Evolutionary conservation across 2,113 vertebrate genomes (phyloP).

Genomic region (Garra rufa): DNA sequence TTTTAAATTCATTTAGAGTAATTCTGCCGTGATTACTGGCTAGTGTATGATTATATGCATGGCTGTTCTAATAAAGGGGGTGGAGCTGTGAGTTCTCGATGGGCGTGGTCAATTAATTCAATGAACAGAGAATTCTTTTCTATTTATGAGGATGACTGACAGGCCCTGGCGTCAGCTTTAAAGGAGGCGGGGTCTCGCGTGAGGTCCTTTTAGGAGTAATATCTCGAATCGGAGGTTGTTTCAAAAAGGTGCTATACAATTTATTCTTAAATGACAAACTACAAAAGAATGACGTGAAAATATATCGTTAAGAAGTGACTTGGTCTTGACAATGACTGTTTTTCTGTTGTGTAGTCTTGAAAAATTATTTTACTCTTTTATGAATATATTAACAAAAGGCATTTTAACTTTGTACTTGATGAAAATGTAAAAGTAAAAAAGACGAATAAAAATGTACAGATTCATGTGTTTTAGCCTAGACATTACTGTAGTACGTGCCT

Average conservation of each 20-base stretch:
- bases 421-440: constrained; percentile 81
- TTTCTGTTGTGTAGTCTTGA: constrained; percentile 98
- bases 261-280: constrained; percentile 96
- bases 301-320: constrained; percentile 90
- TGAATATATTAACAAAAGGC: constrained; percentile 94
- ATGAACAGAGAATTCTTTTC: constrained; percentile 47
- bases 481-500: constrained; percentile 88
- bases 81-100: constrained; percentile 40
- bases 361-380: constrained; percentile 99
- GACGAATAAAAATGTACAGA: constrained; percentile 82
- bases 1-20: constrained; percentile 58
- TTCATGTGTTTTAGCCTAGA: constrained; percentile 96
- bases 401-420: constrained; percentile 99
- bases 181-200: constrained; percentile 75
- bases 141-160: constrained; percentile 64
- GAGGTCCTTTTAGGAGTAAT: constrained; percentile 80
- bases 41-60: constrained; percentile 63
- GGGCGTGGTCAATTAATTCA: constrained; percentile 55
- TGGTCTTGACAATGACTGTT: constrained; percentile 99
- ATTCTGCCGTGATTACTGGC: constrained; percentile 63
- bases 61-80: constrained; percentile 68
- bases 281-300: constrained; percentile 73
- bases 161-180: constrained; percentile 75
- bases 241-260: constrained; percentile 99
- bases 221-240: constrained; percentile 78